Conservation (phyloP, 2,113 vertebrate genomes). For the Ciconia stormi region DNA sequence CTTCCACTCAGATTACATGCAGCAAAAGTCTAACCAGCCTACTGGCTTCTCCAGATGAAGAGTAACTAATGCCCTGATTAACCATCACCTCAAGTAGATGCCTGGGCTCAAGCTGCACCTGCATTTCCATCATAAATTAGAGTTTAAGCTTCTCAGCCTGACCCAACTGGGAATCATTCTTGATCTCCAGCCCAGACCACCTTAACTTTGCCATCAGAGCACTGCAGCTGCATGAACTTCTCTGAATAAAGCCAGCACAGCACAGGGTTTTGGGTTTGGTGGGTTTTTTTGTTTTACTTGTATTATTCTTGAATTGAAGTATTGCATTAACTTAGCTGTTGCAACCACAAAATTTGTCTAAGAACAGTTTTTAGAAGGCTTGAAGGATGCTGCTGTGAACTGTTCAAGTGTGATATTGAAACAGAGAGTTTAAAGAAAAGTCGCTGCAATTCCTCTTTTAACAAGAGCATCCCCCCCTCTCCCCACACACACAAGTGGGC, state of each 20-base stretch:
- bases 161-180: background rate
- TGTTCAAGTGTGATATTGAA: slow-evolving; percentile 55
- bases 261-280: background rate
- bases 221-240: background rate
- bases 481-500: background rate
- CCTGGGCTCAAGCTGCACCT: background rate
- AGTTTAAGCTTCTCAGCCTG: background rate
- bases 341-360: slow-evolving; percentile 12
- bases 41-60: background rate
- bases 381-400: slow-evolving; percentile 58
- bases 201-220: background rate
- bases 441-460: slow-evolving; percentile 44
- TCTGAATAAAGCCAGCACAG: background rate
- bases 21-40: background rate
- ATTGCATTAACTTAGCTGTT: background rate
- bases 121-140: background rate
- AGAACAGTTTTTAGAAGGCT: slow-evolving; percentile 36
- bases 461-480: background rate
- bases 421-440: slow-evolving; percentile 28
- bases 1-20: background rate
- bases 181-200: background rate
- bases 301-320: background rate
- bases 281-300: background rate
- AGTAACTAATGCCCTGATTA: background rate
- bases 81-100: background rate